These are phyloP conservation scores for Enteromius radiatus DNA, from an alignment of 2,797 vertebrate genomes.

Conservation along the genomic window DNA sequence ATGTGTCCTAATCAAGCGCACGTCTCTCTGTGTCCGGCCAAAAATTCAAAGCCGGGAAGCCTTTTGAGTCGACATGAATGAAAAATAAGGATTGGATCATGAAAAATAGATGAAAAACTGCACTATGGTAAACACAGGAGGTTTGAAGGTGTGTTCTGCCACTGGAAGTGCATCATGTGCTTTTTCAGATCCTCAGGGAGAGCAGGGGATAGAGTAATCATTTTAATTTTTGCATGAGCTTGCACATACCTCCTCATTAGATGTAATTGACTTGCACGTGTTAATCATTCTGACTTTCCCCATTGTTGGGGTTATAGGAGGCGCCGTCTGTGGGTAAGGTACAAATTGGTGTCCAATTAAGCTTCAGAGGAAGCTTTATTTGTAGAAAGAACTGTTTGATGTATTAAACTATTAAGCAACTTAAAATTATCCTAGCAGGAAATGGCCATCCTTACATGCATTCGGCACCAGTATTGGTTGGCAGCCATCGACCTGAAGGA, in stretches of 20 bases:
- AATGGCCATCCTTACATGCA: too few species aligned
- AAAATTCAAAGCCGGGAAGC: background rate
- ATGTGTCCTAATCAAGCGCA: background rate
- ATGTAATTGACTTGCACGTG: constrained; percentile 32
- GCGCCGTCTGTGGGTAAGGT: background rate
- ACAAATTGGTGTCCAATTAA: constrained; percentile 11
- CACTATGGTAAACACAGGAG: background rate
- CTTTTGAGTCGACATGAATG: background rate
- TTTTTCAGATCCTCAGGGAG: background rate
- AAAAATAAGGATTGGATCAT: background rate
- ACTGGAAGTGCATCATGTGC: background rate
- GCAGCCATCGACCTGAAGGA: too few species aligned
- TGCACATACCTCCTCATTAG: constrained; percentile 18
- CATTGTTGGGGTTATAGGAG: constrained; percentile 13
- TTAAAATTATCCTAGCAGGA: background rate
- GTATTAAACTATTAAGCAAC: background rate
- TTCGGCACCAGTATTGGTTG: too few species aligned
- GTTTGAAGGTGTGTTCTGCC: background rate
- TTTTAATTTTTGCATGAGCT: constrained; percentile 26
- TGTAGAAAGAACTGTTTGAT: background rate
- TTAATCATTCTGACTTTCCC: constrained; percentile 29
- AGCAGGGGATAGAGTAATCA: constrained; percentile 13
- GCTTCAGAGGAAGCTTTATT: constrained; percentile 1
- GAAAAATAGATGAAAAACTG: background rate
- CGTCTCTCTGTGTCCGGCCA: background rate